Evolutionary conservation across 2,113 vertebrate genomes (phyloP).

Genomic region (Lutjanus erythropterus): DNA sequence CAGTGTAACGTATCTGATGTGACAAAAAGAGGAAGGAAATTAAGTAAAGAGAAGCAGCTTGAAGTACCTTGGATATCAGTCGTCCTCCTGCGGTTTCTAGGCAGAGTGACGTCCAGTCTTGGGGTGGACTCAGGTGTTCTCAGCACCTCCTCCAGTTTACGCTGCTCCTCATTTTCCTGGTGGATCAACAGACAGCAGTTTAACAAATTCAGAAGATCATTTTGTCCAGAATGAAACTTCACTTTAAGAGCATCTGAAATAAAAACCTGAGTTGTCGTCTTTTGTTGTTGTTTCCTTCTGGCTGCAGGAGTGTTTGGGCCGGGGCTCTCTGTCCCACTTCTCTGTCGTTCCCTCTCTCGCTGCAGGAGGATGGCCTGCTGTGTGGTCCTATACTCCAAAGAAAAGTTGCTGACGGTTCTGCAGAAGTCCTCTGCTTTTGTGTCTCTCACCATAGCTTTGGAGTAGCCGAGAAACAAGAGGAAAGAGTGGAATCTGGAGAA

Average conservation of each 20-base stretch:
- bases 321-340: slow-evolving; percentile 8
- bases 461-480: slow-evolving; percentile 86
- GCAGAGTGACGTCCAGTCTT: slow-evolving; percentile 71
- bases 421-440: slow-evolving; percentile 83
- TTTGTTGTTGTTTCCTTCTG: slow-evolving; percentile 40
- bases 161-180: slow-evolving; percentile 76
- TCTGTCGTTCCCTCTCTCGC: slow-evolving; percentile 71
- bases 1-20: neutral
- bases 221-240: neutral
- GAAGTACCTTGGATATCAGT: slow-evolving; percentile 62
- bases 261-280: slow-evolving; percentile 45
- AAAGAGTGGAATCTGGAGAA: slow-evolving; percentile 85
- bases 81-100: slow-evolving; percentile 75
- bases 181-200: neutral
- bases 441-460: slow-evolving; percentile 74
- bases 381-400: slow-evolving; percentile 82
- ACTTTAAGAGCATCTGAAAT: neutral
- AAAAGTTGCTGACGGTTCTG: slow-evolving; percentile 85
- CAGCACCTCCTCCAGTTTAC: slow-evolving; percentile 80
- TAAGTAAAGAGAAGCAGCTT: neutral
- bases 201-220: neutral
- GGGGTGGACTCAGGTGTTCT: slow-evolving; percentile 68
- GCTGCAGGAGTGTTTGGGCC: slow-evolving; percentile 24
- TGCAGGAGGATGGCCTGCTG: slow-evolving; percentile 78
- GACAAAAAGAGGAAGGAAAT: neutral